These are phyloP conservation scores for Hoplodrina blanda DNA, from an alignment of 2,888 invertebrate genomes.

Conservation along the genomic window DNA sequence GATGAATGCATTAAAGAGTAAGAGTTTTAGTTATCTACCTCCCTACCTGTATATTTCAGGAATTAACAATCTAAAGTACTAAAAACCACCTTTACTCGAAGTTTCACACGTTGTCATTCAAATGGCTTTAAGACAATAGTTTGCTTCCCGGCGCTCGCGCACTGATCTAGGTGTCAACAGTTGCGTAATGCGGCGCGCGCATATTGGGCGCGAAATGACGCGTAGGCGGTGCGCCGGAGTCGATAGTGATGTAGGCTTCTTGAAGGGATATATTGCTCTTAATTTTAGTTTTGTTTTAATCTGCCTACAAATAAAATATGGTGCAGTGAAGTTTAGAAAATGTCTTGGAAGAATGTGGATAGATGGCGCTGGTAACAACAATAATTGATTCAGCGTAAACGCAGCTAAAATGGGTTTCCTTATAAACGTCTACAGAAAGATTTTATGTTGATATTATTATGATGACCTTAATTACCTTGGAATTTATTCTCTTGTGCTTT, in stretches of 20 bases:
- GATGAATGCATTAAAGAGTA: too few species aligned
- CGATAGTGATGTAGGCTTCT: conserved; percentile 48
- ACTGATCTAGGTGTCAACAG: conserved; percentile 56
- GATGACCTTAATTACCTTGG: too few species aligned
- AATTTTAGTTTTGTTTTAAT: background rate
- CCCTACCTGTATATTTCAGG: too few species aligned
- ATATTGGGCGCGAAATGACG: conserved; percentile 64
- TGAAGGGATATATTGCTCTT: conserved; percentile 16
- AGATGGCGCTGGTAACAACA: conserved; percentile 28
- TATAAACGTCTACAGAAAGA: too few species aligned
- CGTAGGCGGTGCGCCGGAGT: conserved; percentile 69
- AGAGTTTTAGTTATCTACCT: too few species aligned
- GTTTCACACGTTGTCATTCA: conserved; percentile 29
- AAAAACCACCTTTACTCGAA: background rate
- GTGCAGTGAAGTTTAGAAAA: background rate
- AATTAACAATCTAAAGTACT: too few species aligned
- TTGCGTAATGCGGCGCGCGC: conserved; percentile 60
- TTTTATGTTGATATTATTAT: too few species aligned
- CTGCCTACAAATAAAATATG: background rate
- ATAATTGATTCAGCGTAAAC: too few species aligned
- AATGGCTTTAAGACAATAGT: conserved; percentile 47
- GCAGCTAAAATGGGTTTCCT: too few species aligned
- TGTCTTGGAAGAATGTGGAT: too few species aligned
- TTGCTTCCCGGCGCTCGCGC: conserved; percentile 46
- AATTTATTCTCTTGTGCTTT: too few species aligned